These are phyloP conservation scores for Synergus itoensis DNA, from an alignment of 2,888 invertebrate genomes.

Conservation along the genomic window DNA sequence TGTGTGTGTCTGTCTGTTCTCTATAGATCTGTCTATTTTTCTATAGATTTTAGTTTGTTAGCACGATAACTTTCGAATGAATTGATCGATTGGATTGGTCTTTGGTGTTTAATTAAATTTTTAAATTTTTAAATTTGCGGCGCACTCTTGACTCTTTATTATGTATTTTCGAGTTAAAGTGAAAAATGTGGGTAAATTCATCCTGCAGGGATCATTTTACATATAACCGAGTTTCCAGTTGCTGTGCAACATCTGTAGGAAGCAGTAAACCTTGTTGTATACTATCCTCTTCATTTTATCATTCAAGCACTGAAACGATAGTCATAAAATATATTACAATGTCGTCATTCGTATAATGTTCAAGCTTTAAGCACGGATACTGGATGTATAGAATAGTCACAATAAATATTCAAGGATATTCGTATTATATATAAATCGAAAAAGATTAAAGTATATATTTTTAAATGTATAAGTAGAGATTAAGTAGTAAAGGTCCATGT, in stretches of 20 bases:
- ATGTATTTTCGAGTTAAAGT: not conserved
- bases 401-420: not conserved
- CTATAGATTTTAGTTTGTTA: too few species aligned
- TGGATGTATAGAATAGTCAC: not conserved
- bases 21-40: too few species aligned
- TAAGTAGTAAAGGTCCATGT: not conserved
- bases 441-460: too few species aligned
- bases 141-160: not conserved
- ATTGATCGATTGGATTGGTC: too few species aligned
- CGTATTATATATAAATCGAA: too few species aligned
- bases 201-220: not conserved
- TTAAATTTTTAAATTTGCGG: too few species aligned
- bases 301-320: not conserved
- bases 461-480: too few species aligned
- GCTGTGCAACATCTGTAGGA: constrained; percentile 24
- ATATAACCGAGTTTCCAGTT: not conserved
- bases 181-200: constrained; percentile 19
- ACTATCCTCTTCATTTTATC: not conserved
- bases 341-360: not conserved
- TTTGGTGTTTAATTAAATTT: too few species aligned
- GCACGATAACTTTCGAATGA: too few species aligned
- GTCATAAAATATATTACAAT: not conserved
- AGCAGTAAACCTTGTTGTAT: not conserved
- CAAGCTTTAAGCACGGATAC: not conserved
- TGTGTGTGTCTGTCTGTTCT: too few species aligned